phyloP scores from a whole-genome alignment of 2,113 vertebrate genomes.

The Chionodraco myersi region DNA sequence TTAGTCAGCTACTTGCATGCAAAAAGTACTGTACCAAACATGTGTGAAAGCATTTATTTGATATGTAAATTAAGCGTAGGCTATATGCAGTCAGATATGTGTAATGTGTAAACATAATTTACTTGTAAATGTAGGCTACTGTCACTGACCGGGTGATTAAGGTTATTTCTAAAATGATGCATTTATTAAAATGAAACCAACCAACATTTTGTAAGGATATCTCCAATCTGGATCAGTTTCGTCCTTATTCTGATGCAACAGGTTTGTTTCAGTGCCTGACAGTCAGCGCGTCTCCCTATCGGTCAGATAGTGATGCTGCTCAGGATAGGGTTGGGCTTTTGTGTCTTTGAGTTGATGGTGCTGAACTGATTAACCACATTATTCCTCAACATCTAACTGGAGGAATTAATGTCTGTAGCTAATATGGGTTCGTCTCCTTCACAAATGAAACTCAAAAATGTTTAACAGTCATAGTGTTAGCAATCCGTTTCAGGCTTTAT shows the following conservation, averaged over 20 bases:
- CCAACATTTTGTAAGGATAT: not conserved
- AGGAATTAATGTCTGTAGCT: not conserved
- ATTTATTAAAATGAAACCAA: not conserved
- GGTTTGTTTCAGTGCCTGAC: constrained; percentile 45
- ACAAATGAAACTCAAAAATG: not conserved
- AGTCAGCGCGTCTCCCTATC: not conserved
- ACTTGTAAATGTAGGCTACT: not conserved
- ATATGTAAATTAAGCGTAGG: no score
- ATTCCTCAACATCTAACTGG: not conserved
- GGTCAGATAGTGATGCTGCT: constrained; percentile 9
- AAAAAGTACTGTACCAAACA: not conserved
- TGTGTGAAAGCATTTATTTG: no score
- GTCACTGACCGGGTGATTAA: no score
- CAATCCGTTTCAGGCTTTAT: not conserved
- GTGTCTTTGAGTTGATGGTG: not conserved
- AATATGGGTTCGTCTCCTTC: not conserved
- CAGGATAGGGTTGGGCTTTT: not conserved
- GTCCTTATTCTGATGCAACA: constrained; percentile 63
- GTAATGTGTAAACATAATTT: no score
- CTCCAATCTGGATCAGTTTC: not conserved
- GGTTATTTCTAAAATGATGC: not conserved
- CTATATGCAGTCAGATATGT: no score
- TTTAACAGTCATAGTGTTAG: not conserved
- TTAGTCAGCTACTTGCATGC: not conserved
- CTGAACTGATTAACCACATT: not conserved